These are phyloP conservation scores for Eupithecia centaureata DNA, from an alignment of 2,888 invertebrate genomes.

Conservation along the genomic window DNA sequence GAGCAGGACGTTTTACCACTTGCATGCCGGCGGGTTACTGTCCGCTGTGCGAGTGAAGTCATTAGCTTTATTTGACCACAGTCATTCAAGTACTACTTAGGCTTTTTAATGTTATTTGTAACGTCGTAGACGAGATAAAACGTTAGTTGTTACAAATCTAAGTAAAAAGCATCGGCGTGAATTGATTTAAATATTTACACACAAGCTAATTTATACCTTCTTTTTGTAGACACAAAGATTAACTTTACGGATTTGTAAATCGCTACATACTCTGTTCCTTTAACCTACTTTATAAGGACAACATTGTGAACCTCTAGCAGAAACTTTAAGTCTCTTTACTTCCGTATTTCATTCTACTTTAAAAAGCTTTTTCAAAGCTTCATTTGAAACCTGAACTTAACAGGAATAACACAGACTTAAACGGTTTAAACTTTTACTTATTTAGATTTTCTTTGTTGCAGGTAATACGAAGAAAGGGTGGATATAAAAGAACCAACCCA, in stretches of 20 bases:
- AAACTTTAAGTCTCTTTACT: not conserved
- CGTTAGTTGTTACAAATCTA: not conserved
- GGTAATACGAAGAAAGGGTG: conserved; percentile 26
- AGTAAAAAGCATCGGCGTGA: not conserved
- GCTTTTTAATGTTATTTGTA: not conserved
- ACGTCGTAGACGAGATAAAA: no score
- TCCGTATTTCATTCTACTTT: conserved; percentile 6
- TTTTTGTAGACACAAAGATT: not conserved
- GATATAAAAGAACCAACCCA: not conserved
- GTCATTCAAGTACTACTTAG: not conserved
- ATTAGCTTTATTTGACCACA: not conserved
- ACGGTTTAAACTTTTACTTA: conserved; percentile 21
- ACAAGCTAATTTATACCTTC: not conserved
- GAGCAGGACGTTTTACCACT: not conserved
- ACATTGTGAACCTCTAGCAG: not conserved
- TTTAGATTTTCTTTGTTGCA: conserved; percentile 35
- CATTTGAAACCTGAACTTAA: conserved; percentile 10
- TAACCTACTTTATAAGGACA: not conserved
- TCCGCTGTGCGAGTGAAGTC: not conserved
- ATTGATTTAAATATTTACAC: not conserved
- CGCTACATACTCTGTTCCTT: not conserved
- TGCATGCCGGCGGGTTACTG: not conserved
- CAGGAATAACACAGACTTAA: conserved; percentile 14
- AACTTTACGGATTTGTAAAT: not conserved
- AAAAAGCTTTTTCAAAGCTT: conserved; percentile 2